Percentiles rank a stretch among this genome's conserved stretches.
Evolutionary conservation across 2,888 invertebrate genomes (phyloP).

Genomic region (Eurytoma californica): DNA sequence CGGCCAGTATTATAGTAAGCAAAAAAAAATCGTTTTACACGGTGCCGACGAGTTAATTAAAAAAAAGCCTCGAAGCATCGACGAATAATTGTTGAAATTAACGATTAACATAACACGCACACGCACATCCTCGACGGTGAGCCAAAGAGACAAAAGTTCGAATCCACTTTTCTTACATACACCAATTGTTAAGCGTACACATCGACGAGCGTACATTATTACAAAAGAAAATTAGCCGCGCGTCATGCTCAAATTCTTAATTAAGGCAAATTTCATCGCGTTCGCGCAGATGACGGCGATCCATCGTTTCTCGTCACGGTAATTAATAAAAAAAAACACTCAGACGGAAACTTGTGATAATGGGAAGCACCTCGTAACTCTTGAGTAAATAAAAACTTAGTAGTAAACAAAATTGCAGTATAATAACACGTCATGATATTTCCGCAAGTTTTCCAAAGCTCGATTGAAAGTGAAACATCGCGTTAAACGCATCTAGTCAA

Average conservation of each 20-base stretch:
- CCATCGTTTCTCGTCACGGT: neutral
- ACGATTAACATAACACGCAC: slow-evolving; percentile 32
- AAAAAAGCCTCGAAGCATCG: neutral
- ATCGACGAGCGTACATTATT: slow-evolving; percentile 40
- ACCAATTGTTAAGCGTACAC: slow-evolving; percentile 53
- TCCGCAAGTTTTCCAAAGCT: neutral
- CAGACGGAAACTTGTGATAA: neutral
- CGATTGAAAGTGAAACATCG: neutral
- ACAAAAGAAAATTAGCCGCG: slow-evolving; percentile 62
- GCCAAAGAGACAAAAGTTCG: slow-evolving; percentile 42
- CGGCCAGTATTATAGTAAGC: neutral
- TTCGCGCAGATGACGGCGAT: neutral
- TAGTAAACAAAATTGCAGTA: no score
- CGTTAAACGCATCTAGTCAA: neutral
- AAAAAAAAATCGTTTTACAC: slow-evolving; percentile 15
- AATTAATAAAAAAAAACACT: slow-evolving; percentile 4
- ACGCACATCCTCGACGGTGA: slow-evolving; percentile 38
- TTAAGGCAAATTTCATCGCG: slow-evolving; percentile 30
- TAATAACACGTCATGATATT: neutral
- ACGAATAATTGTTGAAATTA: slow-evolving; percentile 12
- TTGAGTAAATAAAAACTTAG: no score
- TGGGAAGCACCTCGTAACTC: neutral
- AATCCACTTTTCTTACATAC: slow-evolving; percentile 50
- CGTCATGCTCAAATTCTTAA: slow-evolving; percentile 69
- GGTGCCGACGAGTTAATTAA: neutral